Evolutionary conservation across 2,888 invertebrate genomes (phyloP).

Genomic region (Drosophila histrio): DNA sequence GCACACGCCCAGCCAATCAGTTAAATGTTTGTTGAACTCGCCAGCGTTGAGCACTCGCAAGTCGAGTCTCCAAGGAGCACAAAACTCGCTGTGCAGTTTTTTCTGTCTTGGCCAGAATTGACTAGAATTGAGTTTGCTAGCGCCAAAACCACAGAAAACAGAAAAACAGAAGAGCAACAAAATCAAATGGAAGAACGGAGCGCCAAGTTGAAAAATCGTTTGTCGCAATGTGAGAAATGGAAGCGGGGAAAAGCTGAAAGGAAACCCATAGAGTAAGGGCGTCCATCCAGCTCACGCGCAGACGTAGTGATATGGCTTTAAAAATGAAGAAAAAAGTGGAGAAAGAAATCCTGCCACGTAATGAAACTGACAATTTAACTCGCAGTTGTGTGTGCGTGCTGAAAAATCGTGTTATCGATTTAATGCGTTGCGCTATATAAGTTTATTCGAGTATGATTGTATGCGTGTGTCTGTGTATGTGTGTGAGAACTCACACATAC

Average conservation of each 20-base stretch:
- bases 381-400: slow-evolving; percentile 67
- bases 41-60: slow-evolving; percentile 44
- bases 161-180: slow-evolving; percentile 34
- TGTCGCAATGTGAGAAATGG: slow-evolving; percentile 67
- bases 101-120: slow-evolving; percentile 50
- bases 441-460: slow-evolving; percentile 1
- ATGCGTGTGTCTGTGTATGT: background rate
- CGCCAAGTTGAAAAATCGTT: slow-evolving; percentile 78
- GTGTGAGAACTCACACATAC: slow-evolving; percentile 3
- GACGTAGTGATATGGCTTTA: slow-evolving; percentile 75
- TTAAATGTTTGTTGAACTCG: slow-evolving; percentile 80
- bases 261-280: slow-evolving; percentile 5
- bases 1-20: slow-evolving; percentile 81
- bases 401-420: slow-evolving; percentile 81
- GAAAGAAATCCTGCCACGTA: slow-evolving; percentile 60
- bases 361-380: slow-evolving; percentile 81
- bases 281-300: slow-evolving; percentile 50
- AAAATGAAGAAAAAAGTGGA: slow-evolving; percentile 30
- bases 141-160: slow-evolving; percentile 52
- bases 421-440: slow-evolving; percentile 60
- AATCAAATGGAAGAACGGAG: slow-evolving; percentile 50
- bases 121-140: slow-evolving; percentile 56
- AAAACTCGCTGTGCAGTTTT: slow-evolving; percentile 20
- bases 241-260: slow-evolving; percentile 3
- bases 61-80: slow-evolving; percentile 46